A percentile compares a stretch with the other conserved stretches of the same genome.
These are phyloP conservation scores for Esox masquinongy DNA, from an alignment of 2,797 vertebrate genomes.

Conservation along the genomic window DNA sequence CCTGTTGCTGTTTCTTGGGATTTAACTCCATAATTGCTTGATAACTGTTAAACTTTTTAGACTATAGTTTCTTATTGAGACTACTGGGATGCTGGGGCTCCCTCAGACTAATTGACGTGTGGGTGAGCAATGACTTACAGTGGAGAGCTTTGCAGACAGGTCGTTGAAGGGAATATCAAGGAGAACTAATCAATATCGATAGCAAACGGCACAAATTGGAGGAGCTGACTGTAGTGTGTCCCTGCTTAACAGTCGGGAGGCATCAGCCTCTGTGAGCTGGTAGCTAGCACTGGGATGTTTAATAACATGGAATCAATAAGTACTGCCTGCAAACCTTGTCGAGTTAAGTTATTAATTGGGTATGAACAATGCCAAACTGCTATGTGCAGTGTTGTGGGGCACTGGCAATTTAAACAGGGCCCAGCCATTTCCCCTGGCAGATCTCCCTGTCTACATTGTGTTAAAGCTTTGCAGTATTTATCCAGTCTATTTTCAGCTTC, in stretches of 20 bases:
- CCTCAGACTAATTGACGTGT: constrained; percentile 70
- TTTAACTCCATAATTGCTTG: constrained; percentile 1
- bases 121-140: constrained; percentile 73
- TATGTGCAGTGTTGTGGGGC: constrained; percentile 51
- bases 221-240: constrained; percentile 37
- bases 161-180: constrained; percentile 70
- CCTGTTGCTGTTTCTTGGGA: constrained; percentile 24
- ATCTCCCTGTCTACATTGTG: constrained; percentile 41
- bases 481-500: constrained; percentile 19
- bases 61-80: constrained; percentile 67
- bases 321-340: constrained; percentile 61
- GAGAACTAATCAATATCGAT: constrained; percentile 72
- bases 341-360: constrained; percentile 70
- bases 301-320: constrained; percentile 68
- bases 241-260: constrained; percentile 69
- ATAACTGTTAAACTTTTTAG: constrained; percentile 43
- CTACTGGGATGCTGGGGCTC: constrained; percentile 46
- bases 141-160: constrained; percentile 59
- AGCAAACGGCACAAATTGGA: constrained; percentile 69
- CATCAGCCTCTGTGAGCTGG: constrained; percentile 41
- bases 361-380: constrained; percentile 64
- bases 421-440: constrained; percentile 40
- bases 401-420: constrained; percentile 51
- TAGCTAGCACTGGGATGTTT: constrained; percentile 62
- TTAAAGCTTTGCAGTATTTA: constrained; percentile 47